Evolutionary conservation across 2,888 invertebrate genomes (phyloP), one percentile per base, ranked within the genome.

Genomic region (Polymixis flavicincta): DNA sequence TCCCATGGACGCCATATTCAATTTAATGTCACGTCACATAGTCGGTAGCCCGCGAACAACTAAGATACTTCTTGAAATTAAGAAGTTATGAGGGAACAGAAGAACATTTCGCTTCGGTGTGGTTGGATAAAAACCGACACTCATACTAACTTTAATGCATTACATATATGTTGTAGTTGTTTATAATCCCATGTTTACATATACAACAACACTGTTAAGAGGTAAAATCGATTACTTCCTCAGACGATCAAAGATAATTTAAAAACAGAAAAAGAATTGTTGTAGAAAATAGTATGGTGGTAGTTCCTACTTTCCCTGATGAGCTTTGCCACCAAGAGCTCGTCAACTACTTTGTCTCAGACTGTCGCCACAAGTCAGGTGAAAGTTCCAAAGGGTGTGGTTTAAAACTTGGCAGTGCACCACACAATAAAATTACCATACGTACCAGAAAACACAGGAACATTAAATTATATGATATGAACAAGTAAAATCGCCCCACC

Each of bases 381-480:
- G 73, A 77, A 77, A 77, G 80, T 52, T 37, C 0, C 4, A n/a
- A 55, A 73, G 19, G 73, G 74, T 73, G 52, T 64, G 59, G 64
- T 59, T 48, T 45, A 28, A 7, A 64, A 80, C 80, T 80, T 77
- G 77, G 77, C 77, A 80, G 32, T 80, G 57, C 32, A 63, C 37
- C 52, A 11, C 11, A 17, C 25, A 8, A 63, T 45, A n/a, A 50
- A 13, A 79, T 79, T 32, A 72, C 80, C 80, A 80, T 72, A 45
- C 45, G 73, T 80, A 19, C 42, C 42, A 72, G 32, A 79, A 63
- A 57, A 63, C 45, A 8, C 22, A 78, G 57, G 28, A 6, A 32
- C 50, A 59, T 50, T 32, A 45, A 45, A 77, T 80, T 73, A 69
- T 82, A 68, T 59, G 59, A 48, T 48, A 75, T 57, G 61, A 78